Evolutionary conservation across 1,140 invertebrate species (phyloP).

Genomic region (Nasonia vitripennis): DNA sequence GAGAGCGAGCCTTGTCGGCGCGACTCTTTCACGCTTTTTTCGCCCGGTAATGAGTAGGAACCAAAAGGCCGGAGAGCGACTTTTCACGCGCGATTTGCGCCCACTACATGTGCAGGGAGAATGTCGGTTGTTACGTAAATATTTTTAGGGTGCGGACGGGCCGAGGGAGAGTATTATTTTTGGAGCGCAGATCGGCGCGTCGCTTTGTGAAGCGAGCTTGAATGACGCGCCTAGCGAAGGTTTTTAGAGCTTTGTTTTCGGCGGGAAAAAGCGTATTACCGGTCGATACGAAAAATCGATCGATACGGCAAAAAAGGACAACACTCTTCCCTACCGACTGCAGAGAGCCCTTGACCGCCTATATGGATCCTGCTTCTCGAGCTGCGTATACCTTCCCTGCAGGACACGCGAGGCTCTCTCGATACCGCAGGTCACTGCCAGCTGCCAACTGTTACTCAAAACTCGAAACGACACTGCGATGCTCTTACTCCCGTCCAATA

Average conservation of each 20-base stretch:
- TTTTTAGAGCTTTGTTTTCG: background rate
- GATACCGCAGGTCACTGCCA: slow-evolving; percentile 46
- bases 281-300: slow-evolving; percentile 36
- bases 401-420: slow-evolving; percentile 33
- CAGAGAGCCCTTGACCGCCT: slow-evolving; percentile 30
- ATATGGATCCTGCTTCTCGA: slow-evolving; percentile 14
- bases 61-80: background rate
- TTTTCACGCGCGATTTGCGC: slow-evolving; percentile 43
- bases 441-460: background rate
- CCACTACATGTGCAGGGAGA: background rate
- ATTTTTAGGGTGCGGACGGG: background rate
- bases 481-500: background rate
- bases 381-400: background rate
- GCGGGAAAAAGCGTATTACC: background rate
- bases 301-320: slow-evolving; percentile 35
- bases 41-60: slow-evolving; percentile 25
- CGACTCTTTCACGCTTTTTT: slow-evolving; percentile 38
- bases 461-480: background rate
- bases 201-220: background rate
- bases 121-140: slow-evolving; percentile 13
- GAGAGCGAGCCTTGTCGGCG: background rate
- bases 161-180: background rate
- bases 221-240: background rate
- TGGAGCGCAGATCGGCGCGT: background rate
- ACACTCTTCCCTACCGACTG: slow-evolving; percentile 53